Evolutionary conservation across 2,888 invertebrate genomes (phyloP).

Genomic region (Exephanes ischioxanthus): DNA sequence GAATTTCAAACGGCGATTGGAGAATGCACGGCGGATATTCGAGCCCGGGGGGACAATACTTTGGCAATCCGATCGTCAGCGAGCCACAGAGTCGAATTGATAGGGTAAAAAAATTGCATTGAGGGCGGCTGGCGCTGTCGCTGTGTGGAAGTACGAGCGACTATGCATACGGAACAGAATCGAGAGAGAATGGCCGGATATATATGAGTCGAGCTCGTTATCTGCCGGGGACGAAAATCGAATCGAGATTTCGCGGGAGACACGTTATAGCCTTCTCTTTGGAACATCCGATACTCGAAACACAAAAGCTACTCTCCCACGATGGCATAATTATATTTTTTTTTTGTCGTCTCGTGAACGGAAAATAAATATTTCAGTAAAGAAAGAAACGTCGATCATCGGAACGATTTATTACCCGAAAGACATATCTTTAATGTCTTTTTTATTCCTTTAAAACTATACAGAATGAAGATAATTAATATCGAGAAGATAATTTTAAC

Average conservation of each 20-base stretch:
- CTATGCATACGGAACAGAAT: constrained; percentile 30
- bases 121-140: constrained; percentile 34
- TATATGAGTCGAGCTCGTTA: constrained; percentile 48
- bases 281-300: constrained; percentile 18
- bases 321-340: constrained; percentile 29
- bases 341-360: background rate
- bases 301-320: constrained; percentile 20
- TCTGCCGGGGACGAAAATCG: constrained; percentile 45
- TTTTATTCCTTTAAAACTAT: background rate
- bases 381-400: constrained; percentile 1
- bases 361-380: constrained; percentile 25
- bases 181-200: constrained; percentile 28
- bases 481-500: background rate
- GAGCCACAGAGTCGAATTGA: constrained; percentile 50
- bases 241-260: constrained; percentile 45
- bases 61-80: constrained; percentile 32
- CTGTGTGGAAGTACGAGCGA: constrained; percentile 10
- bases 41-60: constrained; percentile 52
- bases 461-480: background rate
- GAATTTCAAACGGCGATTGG: constrained; percentile 52
- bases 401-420: background rate
- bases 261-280: background rate
- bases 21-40: background rate
- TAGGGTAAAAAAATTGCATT: constrained; percentile 55
- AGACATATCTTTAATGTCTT: background rate